Base-by-base conservation (phyloP, 1,140 invertebrate genomes). In the Neotoxoptera formosana region DNA sequence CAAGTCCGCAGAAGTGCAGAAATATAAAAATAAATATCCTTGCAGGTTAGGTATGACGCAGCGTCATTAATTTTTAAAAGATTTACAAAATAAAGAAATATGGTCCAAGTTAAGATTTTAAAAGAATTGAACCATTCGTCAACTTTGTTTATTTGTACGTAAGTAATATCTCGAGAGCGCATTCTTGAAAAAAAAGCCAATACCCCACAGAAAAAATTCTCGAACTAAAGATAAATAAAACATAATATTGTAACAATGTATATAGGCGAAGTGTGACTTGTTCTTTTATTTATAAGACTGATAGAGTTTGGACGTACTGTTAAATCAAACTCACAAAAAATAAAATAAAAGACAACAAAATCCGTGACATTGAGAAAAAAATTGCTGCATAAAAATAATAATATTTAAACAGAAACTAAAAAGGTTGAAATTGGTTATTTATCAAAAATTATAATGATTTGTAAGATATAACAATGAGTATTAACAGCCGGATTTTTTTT, bases 251-350 rank as follows among this genome's bases (percentile, higher is more conserved):
- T 90, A 48, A 90, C 51, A 90, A 90, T 47, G 17, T 56, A 21
- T 88, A 88, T 90, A 60, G 88, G 41, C 36, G 34, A 36, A 9
- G 21, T 53, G 30, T 89, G 23, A 88, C 7, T 51, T 88, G 14
- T 30, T 88, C n/a, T 90, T 90, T 90, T 90, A 90, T 60, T 90
- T 90, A 90, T 90, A 90, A 90, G 53, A 21, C 21, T 34, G 34
- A 53, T 90, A 60, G 23, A 76, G 36, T 60, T 90, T 90, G 53
- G 36, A 60, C 88, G 41, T 90, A 60, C 2, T 25, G 87, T 53
- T 11, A 53, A 89, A 89, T 56, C 20, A 53, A 53, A 89, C 51
- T 53, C 17, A 56, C 9, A 60, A 41, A 90, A 60, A 48, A 90
- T n/a, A 23, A 53, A 21, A 88, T 25, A 25, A 90, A 90, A 60